phyloP scores from a whole-genome alignment of 1,140 invertebrate genomes.

The Anastrepha obliqua region DNA sequence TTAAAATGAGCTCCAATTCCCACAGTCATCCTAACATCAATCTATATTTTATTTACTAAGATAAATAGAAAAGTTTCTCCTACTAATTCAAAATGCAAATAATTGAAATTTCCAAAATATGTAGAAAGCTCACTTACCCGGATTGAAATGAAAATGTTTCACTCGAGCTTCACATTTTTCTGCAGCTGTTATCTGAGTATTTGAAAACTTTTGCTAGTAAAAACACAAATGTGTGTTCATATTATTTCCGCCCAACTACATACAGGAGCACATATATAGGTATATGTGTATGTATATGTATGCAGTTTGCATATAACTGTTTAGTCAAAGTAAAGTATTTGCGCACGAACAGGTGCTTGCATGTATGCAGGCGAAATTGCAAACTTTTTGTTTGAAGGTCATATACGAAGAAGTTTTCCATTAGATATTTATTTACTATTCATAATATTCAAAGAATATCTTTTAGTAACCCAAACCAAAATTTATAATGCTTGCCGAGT shows the following conservation, averaged over 20 bases:
- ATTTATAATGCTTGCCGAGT: too few species aligned
- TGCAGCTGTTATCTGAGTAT: background rate
- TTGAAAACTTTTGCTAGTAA: background rate
- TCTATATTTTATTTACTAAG: too few species aligned
- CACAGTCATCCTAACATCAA: too few species aligned
- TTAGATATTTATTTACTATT: background rate
- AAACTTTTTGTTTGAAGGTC: constrained; percentile 21
- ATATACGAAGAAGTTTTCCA: background rate
- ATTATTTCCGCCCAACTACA: too few species aligned
- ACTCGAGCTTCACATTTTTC: background rate
- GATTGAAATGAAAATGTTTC: background rate
- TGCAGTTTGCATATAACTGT: constrained; percentile 11
- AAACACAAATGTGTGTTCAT: too few species aligned
- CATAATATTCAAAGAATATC: background rate
- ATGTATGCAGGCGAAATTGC: background rate
- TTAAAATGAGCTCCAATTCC: too few species aligned
- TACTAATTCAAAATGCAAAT: too few species aligned
- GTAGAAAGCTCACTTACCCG: too few species aligned
- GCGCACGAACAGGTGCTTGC: background rate
- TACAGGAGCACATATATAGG: background rate
- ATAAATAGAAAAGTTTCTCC: too few species aligned
- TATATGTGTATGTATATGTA: background rate
- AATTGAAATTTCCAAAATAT: too few species aligned
- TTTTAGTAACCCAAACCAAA: background rate
- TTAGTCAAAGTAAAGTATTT: constrained; percentile 40